phyloP scores from a whole-genome alignment of 2,113 vertebrate genomes.

The Sula dactylatra region DNA sequence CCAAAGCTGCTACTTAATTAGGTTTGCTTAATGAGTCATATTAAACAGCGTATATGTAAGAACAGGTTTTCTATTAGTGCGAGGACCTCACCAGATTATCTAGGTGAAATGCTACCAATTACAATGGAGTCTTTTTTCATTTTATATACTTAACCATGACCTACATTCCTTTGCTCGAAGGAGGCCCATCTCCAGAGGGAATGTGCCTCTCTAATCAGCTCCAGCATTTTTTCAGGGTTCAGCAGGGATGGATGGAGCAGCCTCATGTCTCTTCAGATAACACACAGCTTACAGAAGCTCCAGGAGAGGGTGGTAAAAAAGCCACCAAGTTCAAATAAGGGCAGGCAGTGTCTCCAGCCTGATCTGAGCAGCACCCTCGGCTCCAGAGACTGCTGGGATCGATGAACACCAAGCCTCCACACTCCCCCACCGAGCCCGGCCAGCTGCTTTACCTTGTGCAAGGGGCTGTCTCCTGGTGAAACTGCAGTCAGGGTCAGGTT shows the following conservation, averaged over 20 bases:
- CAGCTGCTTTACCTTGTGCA: neutral
- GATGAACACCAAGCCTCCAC: neutral
- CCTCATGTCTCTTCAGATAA: neutral
- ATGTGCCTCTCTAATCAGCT: neutral
- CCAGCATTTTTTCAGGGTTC: neutral
- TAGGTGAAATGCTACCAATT: slow-evolving; percentile 5
- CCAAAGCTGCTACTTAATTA: neutral
- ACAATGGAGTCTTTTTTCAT: neutral
- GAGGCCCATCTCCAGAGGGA: neutral
- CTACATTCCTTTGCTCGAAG: neutral
- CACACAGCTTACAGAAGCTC: neutral
- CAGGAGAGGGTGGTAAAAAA: neutral
- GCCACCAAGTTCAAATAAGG: neutral
- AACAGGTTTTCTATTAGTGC: neutral
- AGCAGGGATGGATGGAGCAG: neutral
- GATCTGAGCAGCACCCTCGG: neutral
- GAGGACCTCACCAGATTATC: neutral
- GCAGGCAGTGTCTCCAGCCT: neutral
- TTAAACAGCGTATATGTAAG: neutral
- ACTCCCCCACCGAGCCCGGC: rapidly evolving
- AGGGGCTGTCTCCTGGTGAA: neutral
- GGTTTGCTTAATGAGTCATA: slow-evolving; percentile 15
- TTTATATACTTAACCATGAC: slow-evolving; percentile 27
- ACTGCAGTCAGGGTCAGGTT: neutral
- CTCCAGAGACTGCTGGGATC: neutral